Conservation (phyloP, 2,888 invertebrate species). For the Drosophila prolongata region DNA sequence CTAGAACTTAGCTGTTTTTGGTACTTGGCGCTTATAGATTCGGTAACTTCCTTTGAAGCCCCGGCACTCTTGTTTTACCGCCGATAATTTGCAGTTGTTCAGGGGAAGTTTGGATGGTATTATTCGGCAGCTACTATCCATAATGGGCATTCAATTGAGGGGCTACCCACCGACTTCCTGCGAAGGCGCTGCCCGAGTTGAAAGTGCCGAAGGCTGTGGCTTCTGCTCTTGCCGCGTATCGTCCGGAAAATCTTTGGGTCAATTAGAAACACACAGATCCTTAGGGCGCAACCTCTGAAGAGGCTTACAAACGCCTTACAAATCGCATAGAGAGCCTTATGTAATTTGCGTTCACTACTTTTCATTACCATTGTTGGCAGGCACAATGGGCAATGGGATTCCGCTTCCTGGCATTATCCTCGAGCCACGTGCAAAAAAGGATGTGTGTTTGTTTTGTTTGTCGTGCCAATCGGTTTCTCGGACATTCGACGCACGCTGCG, state of each 20-base stretch:
- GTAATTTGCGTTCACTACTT: conserved; percentile 74
- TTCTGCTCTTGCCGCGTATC: conserved; percentile 74
- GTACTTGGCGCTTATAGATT: not conserved
- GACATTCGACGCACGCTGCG: conserved; percentile 73
- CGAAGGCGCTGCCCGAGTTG: conserved; percentile 57
- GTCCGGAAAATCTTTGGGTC: not conserved
- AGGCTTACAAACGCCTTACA: conserved; percentile 73
- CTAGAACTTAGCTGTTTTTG: not conserved
- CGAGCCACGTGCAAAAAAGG: conserved; percentile 69
- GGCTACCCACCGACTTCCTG: conserved; percentile 64
- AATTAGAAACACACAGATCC: conserved; percentile 58
- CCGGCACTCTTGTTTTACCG: no score
- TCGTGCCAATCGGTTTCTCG: conserved; percentile 60
- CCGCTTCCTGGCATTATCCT: conserved; percentile 23
- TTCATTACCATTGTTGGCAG: conserved; percentile 60
- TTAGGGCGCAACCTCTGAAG: conserved; percentile 77
- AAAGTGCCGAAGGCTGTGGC: conserved; percentile 65
- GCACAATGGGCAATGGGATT: conserved; percentile 1
- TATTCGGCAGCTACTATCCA: not conserved
- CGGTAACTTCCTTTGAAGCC: conserved; percentile 7
- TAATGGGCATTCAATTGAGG: conserved; percentile 28
- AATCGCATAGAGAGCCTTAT: conserved; percentile 54
- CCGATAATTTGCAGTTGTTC: conserved; percentile 5
- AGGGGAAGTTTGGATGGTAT: not conserved
- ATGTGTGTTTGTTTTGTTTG: conserved; percentile 55